Evolutionary conservation across 1,140 invertebrate species (phyloP).

Genomic region (Drosophila sucinea): DNA sequence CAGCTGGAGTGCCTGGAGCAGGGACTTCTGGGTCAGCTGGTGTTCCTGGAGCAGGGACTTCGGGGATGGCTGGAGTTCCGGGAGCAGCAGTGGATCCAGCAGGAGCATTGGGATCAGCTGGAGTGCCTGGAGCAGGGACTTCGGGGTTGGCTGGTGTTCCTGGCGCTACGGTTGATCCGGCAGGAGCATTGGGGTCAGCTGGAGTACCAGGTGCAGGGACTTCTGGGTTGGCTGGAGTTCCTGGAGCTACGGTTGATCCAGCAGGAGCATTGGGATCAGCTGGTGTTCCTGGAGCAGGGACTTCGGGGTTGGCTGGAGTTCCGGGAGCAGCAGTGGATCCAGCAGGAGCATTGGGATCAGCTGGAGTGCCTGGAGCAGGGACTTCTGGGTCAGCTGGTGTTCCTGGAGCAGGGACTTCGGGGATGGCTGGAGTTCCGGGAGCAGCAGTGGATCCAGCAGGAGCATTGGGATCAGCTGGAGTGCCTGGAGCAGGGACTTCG

Average conservation of each 20-base stretch:
- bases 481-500: background rate
- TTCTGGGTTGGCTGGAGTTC: conserved; percentile 7
- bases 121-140: background rate
- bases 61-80: conserved; percentile 9
- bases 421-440: background rate
- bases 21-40: conserved; percentile 19
- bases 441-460: background rate
- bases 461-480: conserved; percentile 24
- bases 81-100: conserved; percentile 17
- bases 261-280: conserved; percentile 24
- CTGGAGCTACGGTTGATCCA: conserved; percentile 2
- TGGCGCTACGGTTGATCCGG: background rate
- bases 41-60: background rate
- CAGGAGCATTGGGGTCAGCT: conserved; percentile 30
- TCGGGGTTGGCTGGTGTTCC: conserved; percentile 16
- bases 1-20: conserved; percentile 6
- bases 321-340: conserved; percentile 1
- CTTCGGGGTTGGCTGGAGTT: conserved; percentile 14
- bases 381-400: conserved; percentile 9
- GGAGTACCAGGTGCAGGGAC: conserved; percentile 1
- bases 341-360: conserved; percentile 15
- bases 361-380: conserved; percentile 3
- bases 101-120: conserved; percentile 31
- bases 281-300: background rate
- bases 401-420: conserved; percentile 6